Evolutionary conservation across 2,797 vertebrate species (phyloP).

Genomic region (Macrochelys suwanniensis): DNA sequence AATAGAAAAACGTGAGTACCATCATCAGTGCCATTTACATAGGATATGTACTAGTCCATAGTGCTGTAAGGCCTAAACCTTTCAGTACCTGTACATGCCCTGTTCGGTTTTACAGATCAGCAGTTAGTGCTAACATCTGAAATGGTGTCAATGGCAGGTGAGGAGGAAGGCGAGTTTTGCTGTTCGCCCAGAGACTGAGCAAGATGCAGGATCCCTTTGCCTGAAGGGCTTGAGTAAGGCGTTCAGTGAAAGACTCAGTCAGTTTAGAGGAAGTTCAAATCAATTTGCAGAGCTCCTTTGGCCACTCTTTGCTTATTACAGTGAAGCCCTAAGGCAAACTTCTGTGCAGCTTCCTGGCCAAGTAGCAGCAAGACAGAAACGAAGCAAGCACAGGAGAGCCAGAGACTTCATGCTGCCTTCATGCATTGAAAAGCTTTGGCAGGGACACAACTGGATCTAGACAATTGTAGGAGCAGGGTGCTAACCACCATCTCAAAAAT

Average conservation of each 20-base stretch:
- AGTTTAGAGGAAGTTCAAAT: fast-evolving
- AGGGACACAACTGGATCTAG: neutral
- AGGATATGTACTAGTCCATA: neutral
- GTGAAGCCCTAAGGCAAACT: neutral
- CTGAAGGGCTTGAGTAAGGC: neutral
- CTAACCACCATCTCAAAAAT: neutral
- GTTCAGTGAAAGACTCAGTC: neutral
- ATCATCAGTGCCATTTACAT: neutral
- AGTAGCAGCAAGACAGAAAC: neutral
- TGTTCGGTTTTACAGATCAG: neutral
- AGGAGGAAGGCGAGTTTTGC: neutral
- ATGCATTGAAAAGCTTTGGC: neutral
- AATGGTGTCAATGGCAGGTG: neutral
- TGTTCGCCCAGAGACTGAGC: neutral
- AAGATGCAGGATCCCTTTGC: neutral
- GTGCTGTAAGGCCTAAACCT: neutral
- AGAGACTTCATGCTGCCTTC: neutral
- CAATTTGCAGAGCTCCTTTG: neutral
- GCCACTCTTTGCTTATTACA: neutral
- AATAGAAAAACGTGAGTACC: neutral
- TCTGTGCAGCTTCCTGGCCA: neutral
- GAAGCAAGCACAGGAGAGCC: neutral
- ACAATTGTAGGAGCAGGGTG: fast-evolving
- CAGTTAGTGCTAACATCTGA: neutral
- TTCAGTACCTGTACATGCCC: neutral